Base-by-base conservation (phyloP, 2,888 invertebrate species). In the Lycophotia porphyrea region DNA sequence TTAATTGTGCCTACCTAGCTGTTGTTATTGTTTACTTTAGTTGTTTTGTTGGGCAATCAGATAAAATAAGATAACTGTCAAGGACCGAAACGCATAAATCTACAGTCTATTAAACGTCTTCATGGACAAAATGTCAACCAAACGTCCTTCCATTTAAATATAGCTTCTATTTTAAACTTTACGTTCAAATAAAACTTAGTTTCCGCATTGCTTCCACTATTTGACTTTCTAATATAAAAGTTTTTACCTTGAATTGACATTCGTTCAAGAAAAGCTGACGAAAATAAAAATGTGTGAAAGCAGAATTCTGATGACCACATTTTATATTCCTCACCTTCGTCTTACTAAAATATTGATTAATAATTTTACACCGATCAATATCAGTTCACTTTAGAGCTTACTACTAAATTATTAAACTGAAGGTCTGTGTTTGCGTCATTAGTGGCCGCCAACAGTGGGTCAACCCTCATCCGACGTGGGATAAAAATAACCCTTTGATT, bases 351-450 rank as follows among this genome's bases (percentile, higher is more conserved):
- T 88, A 88, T 82, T 80, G 79, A 80, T 85, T 71, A 76, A 84
- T n/a, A 81, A 65, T 44, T 18, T 69, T 70, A 52, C 63, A 13
- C 36, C 58, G 61, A 81, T 74, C 76, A 68, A 76, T 74, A 76
- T 39, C 39, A 39, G 39, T 39, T 39, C 9, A 39, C 39, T 39
- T 39, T 2, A 74, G 18, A 81, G 76, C 74, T 82, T 80, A 71
- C 76, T 63, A 88, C 74, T 84, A 74, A 88, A 88, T 82, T 83
- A 87, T 84, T 80, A 80, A 87, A 79, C 69, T 78, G 91, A 93
- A 93, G 93, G 92, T 92, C 89, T 72, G 52, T 71, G 78, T 67
- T 84, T 91, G 86, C 93, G 93, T 93, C 93, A 93, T 65, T 64
- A 85, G 69, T 84, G 90, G 76, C 91, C 90, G 87, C 69, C 78